A percentile compares a stretch with the other conserved stretches of the same genome.
phyloP scores from a whole-genome alignment of 2,797 vertebrate species.

The Squalus acanthias region DNA sequence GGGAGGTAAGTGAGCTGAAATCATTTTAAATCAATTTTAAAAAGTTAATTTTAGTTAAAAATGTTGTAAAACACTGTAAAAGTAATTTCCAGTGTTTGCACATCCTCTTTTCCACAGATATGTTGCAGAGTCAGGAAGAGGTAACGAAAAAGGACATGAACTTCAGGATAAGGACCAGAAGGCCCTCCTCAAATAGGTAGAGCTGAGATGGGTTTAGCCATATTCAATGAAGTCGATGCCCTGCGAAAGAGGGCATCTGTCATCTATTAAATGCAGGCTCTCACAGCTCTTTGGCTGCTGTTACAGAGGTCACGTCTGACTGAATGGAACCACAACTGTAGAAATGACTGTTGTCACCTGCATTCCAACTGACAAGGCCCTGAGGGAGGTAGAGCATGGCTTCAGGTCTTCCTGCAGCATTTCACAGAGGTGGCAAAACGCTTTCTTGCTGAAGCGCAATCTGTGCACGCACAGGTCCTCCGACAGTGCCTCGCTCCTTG shows the following conservation, averaged over 20 bases:
- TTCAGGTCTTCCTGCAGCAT: not conserved
- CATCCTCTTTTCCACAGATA: too few species aligned
- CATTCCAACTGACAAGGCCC: not conserved
- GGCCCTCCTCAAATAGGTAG: not conserved
- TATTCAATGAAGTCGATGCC: not conserved
- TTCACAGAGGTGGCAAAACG: not conserved
- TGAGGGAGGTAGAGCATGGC: not conserved
- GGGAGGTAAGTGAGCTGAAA: too few species aligned
- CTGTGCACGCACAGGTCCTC: not conserved
- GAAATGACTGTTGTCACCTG: not conserved
- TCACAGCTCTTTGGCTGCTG: not conserved
- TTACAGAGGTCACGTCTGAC: not conserved
- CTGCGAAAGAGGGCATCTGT: not conserved
- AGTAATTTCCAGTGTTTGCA: too few species aligned
- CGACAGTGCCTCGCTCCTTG: not conserved
- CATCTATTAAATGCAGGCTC: not conserved
- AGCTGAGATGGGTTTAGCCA: not conserved
- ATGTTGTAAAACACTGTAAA: too few species aligned
- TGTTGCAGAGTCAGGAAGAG: too few species aligned
- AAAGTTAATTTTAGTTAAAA: too few species aligned
- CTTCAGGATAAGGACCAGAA: too few species aligned
- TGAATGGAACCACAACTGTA: not conserved
- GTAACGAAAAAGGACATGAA: too few species aligned
- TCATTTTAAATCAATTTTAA: too few species aligned
- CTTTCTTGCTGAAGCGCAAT: not conserved